Conservation (phyloP, 2,888 invertebrate species). For the Chrysomela aeneicollis region DNA sequence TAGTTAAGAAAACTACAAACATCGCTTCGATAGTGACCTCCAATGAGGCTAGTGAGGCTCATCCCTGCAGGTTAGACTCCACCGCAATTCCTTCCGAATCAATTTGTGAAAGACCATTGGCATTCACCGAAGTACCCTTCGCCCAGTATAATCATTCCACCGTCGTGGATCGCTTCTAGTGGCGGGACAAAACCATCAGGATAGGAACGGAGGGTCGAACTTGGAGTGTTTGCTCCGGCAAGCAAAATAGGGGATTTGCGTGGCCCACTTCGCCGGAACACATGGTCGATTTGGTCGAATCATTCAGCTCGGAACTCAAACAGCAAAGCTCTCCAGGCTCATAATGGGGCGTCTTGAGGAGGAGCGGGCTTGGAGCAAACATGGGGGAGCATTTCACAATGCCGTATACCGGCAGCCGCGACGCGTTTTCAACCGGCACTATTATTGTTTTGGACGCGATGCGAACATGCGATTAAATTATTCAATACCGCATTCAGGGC, state of each 20-base stretch:
- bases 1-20: too few relatives aligned
- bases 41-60: too few relatives aligned
- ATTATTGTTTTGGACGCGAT: conserved; percentile 38
- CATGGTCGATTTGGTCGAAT: conserved; percentile 13
- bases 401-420: conserved; percentile 10
- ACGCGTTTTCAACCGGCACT: conserved; percentile 23
- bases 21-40: too few relatives aligned
- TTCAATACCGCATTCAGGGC: conserved; percentile 33
- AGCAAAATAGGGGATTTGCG: background rate
- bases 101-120: too few relatives aligned
- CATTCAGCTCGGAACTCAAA: conserved; percentile 1
- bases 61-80: too few relatives aligned
- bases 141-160: background rate
- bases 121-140: too few relatives aligned
- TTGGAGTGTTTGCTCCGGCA: background rate
- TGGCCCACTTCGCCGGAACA: background rate
- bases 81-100: too few relatives aligned
- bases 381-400: conserved; percentile 20
- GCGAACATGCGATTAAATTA: conserved; percentile 37
- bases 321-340: background rate
- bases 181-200: background rate
- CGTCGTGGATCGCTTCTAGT: background rate
- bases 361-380: conserved; percentile 15
- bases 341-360: conserved; percentile 20
- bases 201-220: background rate